Conservation (phyloP, 92 coral and sea anemone genomes). For the Paragorgia papillata region DNA sequence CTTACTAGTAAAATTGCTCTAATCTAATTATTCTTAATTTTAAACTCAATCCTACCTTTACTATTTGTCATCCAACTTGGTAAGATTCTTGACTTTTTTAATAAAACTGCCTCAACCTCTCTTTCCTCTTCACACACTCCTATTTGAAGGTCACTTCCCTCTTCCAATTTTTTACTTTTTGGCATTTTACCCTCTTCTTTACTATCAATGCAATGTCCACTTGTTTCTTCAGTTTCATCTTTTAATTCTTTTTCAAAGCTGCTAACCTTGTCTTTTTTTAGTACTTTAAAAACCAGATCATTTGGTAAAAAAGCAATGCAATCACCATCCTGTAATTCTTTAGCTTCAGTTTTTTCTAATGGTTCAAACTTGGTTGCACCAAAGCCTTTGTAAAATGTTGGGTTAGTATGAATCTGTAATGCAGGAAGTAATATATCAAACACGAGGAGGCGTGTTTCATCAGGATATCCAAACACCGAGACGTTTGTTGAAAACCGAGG, state of each 20-base stretch:
- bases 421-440: too few relatives aligned
- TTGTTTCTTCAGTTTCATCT: neutral
- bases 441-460: too few relatives aligned
- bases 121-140: slow-evolving; percentile 46
- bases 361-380: slow-evolving; percentile 64
- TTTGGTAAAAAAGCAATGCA: slow-evolving; percentile 83
- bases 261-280: neutral
- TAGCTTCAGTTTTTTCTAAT: slow-evolving; percentile 68
- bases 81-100: slow-evolving; percentile 76
- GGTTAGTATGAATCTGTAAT: slow-evolving; percentile 81
- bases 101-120: slow-evolving; percentile 44
- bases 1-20: too few relatives aligned
- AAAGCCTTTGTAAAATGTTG: slow-evolving; percentile 79
- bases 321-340: slow-evolving; percentile 71
- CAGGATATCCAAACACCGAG: too few relatives aligned
- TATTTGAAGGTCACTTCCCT: slow-evolving; percentile 39
- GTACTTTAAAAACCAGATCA: slow-evolving; percentile 62
- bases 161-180: slow-evolving; percentile 37
- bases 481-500: too few relatives aligned
- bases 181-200: slow-evolving; percentile 25
- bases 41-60: slow-evolving; percentile 32
- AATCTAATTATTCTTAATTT: too few relatives aligned
- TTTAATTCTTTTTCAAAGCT: neutral
- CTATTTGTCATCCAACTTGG: slow-evolving; percentile 77
- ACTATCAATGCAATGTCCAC: slow-evolving; percentile 34